Evolutionary conservation across 92 coral and sea anemone genomes (phyloP).

Genomic region (Parazoanthus swiftii): DNA sequence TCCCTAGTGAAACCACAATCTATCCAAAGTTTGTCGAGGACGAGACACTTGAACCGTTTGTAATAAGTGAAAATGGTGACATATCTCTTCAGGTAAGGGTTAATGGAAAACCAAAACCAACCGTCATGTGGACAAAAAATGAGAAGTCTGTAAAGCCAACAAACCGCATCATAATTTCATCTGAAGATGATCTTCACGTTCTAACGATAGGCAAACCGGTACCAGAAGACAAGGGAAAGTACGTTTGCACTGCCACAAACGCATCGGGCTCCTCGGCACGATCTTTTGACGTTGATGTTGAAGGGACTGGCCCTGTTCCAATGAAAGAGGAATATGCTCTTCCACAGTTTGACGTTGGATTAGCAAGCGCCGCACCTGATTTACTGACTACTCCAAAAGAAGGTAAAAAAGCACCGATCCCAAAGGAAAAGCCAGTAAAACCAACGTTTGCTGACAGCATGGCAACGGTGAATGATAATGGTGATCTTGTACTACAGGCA

Average conservation of each 20-base stretch:
- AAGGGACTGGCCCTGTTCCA: conserved; percentile 43
- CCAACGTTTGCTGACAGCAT: conserved; percentile 36
- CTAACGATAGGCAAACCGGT: conserved; percentile 60
- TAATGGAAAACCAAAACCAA: conserved; percentile 82
- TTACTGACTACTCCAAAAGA: background rate
- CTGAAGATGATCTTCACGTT: conserved; percentile 63
- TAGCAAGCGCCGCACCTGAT: conserved; percentile 8
- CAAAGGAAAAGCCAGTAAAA: conserved; percentile 30
- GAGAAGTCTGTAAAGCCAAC: conserved; percentile 58
- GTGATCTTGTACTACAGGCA: conserved; percentile 47
- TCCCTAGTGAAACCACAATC: conserved; percentile 26
- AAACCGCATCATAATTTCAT: conserved; percentile 60
- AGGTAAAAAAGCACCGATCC: conserved; percentile 13
- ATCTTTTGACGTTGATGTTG: conserved; percentile 73
- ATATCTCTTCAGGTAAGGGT: conserved; percentile 59
- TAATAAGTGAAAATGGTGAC: conserved; percentile 70
- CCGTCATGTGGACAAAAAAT: conserved; percentile 71
- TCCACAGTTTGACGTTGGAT: conserved; percentile 50
- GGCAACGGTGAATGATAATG: conserved; percentile 45
- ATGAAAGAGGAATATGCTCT: conserved; percentile 26
- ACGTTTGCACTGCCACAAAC: conserved; percentile 76
- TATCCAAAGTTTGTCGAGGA: conserved; percentile 69
- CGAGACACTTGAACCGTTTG: conserved; percentile 48
- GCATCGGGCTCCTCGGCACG: conserved; percentile 58
- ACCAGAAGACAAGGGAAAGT: conserved; percentile 66